These are phyloP conservation scores for Cirrhinus molitorella DNA, from an alignment of 2,797 vertebrate species.

Conservation along the genomic window DNA sequence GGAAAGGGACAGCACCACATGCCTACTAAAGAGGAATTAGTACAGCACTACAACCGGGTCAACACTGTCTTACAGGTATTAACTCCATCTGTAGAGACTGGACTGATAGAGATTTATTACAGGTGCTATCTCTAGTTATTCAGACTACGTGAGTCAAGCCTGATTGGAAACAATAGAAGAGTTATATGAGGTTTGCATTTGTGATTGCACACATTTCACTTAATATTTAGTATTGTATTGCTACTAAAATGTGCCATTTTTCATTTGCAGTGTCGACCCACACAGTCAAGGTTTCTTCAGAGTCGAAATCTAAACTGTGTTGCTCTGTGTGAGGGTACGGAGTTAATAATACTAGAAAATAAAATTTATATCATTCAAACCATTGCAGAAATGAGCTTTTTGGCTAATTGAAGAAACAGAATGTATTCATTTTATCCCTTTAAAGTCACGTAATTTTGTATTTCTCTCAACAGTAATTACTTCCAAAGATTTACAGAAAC, in stretches of 20 bases:
- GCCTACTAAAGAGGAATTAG: conserved; percentile 90
- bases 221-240: too few species aligned
- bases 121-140: conserved; percentile 22
- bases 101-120: not conserved
- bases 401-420: too few species aligned
- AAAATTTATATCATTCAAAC: not conserved
- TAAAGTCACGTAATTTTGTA: not conserved
- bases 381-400: not conserved
- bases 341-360: not conserved
- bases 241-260: not conserved
- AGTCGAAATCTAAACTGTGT: conserved; percentile 95
- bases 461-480: conserved; percentile 86
- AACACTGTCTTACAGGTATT: conserved; percentile 90
- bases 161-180: not conserved
- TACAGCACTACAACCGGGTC: conserved; percentile 88
- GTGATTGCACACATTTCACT: not conserved
- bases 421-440: not conserved
- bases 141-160: not conserved
- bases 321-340: conserved; percentile 94
- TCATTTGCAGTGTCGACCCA: conserved; percentile 81
- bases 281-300: conserved; percentile 90
- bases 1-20: conserved; percentile 95
- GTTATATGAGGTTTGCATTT: not conserved
- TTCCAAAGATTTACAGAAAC: conserved; percentile 93
- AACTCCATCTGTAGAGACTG: not conserved